Conservation (phyloP, 2,888 invertebrate species). For the Drosophila macrothrix region DNA sequence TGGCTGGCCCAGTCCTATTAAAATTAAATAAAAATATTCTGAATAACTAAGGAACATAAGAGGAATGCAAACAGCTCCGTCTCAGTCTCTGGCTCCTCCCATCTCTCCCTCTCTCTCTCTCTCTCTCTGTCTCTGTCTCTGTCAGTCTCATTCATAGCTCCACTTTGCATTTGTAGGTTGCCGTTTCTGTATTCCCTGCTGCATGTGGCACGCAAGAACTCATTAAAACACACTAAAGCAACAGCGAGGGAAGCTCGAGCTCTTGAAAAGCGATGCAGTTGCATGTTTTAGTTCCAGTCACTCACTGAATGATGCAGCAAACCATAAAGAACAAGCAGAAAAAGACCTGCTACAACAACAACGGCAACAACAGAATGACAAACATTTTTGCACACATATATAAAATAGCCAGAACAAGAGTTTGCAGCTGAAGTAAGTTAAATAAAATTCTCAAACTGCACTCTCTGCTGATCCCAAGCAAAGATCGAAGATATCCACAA, state of each 20-base stretch:
- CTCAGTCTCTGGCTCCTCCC: neutral
- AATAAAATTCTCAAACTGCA: constrained; percentile 39
- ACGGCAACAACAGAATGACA: constrained; percentile 49
- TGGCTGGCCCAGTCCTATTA: constrained; percentile 46
- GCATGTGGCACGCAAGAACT: constrained; percentile 78
- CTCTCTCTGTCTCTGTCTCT: neutral
- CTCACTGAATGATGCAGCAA: constrained; percentile 59
- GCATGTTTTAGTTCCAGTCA: constrained; percentile 44
- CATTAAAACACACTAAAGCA: constrained; percentile 61
- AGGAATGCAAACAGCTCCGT: constrained; percentile 24
- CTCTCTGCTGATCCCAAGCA: constrained; percentile 13
- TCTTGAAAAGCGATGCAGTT: constrained; percentile 43
- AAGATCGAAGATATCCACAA: constrained; percentile 28
- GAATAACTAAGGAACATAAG: constrained; percentile 42
- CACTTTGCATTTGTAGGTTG: constrained; percentile 55
- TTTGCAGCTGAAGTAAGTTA: constrained; percentile 33
- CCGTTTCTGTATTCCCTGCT: constrained; percentile 38
- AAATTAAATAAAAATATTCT: constrained; percentile 62
- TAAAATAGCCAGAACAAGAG: constrained; percentile 15
- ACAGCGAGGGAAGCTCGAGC: constrained; percentile 37
- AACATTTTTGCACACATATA: constrained; percentile 50
- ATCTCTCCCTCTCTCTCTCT: neutral
- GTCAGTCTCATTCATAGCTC: constrained; percentile 8
- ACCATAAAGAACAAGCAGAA: constrained; percentile 52
- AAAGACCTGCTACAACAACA: constrained; percentile 10